These are phyloP conservation scores for Porites evermanni DNA, from an alignment of 92 coral and sea anemone species.

Conservation along the genomic window DNA sequence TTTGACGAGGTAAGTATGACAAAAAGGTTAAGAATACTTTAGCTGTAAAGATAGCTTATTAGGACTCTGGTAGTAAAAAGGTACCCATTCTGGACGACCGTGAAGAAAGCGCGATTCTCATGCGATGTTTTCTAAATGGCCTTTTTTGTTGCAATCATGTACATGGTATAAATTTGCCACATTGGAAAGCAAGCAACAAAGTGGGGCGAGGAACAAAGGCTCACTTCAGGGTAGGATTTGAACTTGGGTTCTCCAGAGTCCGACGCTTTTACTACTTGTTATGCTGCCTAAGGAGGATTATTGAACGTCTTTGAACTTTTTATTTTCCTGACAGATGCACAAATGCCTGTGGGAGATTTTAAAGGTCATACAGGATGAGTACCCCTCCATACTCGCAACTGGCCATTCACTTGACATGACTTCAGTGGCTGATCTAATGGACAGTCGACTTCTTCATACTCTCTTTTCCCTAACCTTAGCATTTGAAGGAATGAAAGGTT, in stretches of 20 bases:
- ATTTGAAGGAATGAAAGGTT: slow-evolving; percentile 18
- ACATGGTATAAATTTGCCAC: too few species aligned
- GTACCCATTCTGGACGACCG: background rate
- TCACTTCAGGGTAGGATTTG: too few species aligned
- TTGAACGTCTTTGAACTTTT: background rate
- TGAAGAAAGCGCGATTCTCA: too few species aligned
- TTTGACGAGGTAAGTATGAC: slow-evolving; percentile 27
- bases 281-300: too few species aligned
- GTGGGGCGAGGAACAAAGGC: too few species aligned
- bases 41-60: too few species aligned
- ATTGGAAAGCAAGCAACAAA: too few species aligned
- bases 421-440: slow-evolving; percentile 49
- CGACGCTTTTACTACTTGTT: too few species aligned
- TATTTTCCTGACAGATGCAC: slow-evolving; percentile 24
- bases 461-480: slow-evolving; percentile 26
- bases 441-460: slow-evolving; percentile 34
- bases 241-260: too few species aligned
- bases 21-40: background rate
- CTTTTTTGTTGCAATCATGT: too few species aligned
- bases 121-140: too few species aligned
- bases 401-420: slow-evolving; percentile 21
- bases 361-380: background rate
- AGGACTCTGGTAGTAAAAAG: background rate
- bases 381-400: background rate
- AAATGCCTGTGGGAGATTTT: slow-evolving; percentile 19